A percentile compares a stretch with the other conserved stretches of the same genome.
Evolutionary conservation across 1,140 invertebrate species (phyloP).

Genomic region (Dinoponera quadriceps): DNA sequence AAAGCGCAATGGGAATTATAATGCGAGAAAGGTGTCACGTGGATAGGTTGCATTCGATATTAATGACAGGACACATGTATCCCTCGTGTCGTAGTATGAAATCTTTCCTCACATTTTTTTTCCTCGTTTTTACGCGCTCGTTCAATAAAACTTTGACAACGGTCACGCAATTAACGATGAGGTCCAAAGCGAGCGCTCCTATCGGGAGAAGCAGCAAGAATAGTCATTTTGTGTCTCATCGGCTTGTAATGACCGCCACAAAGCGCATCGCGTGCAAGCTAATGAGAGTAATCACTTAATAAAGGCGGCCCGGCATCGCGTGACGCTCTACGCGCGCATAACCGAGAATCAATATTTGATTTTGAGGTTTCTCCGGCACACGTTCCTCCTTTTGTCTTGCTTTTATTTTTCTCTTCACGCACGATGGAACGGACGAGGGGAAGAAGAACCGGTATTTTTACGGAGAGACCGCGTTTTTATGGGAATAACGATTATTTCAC

Average conservation of each 20-base stretch:
- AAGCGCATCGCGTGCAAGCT: slow-evolving; percentile 83
- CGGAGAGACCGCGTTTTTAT: slow-evolving; percentile 43
- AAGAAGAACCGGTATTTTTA: slow-evolving; percentile 44
- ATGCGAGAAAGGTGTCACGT: slow-evolving; percentile 30
- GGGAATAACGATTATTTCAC: slow-evolving; percentile 63
- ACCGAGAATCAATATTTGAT: slow-evolving; percentile 83
- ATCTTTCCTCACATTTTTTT: not conserved
- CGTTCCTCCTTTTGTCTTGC: slow-evolving; percentile 7
- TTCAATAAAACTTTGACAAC: not conserved
- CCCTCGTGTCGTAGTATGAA: not conserved
- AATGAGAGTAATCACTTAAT: slow-evolving; percentile 86
- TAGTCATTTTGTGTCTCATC: slow-evolving; percentile 74
- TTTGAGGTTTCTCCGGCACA: slow-evolving; percentile 71
- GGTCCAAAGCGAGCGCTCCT: not conserved
- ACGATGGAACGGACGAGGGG: slow-evolving; percentile 24
- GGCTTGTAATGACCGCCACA: slow-evolving; percentile 71
- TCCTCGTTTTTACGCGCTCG: not conserved
- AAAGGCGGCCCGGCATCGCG: slow-evolving; percentile 81
- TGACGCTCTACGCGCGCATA: slow-evolving; percentile 76
- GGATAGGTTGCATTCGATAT: slow-evolving; percentile 22
- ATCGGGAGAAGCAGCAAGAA: slow-evolving; percentile 24
- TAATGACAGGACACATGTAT: not conserved
- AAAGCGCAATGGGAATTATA: slow-evolving; percentile 34
- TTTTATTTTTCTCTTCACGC: slow-evolving; percentile 19
- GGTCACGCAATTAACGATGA: not conserved